Conservation (phyloP, 2,113 vertebrate species). For the Lycocorax pyrrhopterus region DNA sequence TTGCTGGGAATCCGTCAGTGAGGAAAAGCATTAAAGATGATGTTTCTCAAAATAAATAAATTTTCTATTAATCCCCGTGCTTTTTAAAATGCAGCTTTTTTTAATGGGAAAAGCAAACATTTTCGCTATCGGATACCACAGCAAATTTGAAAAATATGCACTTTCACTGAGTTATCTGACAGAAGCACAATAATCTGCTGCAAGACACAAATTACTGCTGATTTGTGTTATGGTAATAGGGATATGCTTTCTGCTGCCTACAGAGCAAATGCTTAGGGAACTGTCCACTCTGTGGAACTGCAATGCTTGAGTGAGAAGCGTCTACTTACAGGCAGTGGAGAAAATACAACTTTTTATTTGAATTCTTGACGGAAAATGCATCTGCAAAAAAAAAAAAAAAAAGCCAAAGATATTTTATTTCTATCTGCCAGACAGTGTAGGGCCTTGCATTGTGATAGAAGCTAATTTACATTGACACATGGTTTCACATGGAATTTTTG, state of each 20-base stretch:
- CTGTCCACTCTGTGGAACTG: not conserved
- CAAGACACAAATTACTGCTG: slow-evolving; percentile 9
- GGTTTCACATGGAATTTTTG: not conserved
- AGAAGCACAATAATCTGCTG: slow-evolving; percentile 17
- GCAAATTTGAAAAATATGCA: slow-evolving; percentile 4
- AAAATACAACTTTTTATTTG: not conserved
- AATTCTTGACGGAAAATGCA: not conserved
- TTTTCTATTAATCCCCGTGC: not conserved
- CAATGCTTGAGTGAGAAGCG: not conserved
- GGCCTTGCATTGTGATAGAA: not conserved
- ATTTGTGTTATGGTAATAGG: not conserved
- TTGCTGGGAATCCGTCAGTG: not conserved
- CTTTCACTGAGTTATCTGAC: slow-evolving; percentile 3
- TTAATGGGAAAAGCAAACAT: not conserved
- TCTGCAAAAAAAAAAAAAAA: not conserved
- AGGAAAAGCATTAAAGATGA: not conserved
- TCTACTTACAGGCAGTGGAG: not conserved
- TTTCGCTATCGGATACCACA: not conserved
- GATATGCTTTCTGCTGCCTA: not conserved
- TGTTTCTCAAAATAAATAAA: not conserved
- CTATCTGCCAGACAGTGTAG: not conserved
- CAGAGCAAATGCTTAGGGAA: not conserved
- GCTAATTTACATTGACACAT: not conserved
- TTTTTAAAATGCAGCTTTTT: not conserved
- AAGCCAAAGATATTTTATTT: not conserved